A percentile compares a stretch with the other conserved stretches of the same genome.
Conservation (phyloP, 2,888 invertebrate species). For the Nectonema munidae region DNA sequence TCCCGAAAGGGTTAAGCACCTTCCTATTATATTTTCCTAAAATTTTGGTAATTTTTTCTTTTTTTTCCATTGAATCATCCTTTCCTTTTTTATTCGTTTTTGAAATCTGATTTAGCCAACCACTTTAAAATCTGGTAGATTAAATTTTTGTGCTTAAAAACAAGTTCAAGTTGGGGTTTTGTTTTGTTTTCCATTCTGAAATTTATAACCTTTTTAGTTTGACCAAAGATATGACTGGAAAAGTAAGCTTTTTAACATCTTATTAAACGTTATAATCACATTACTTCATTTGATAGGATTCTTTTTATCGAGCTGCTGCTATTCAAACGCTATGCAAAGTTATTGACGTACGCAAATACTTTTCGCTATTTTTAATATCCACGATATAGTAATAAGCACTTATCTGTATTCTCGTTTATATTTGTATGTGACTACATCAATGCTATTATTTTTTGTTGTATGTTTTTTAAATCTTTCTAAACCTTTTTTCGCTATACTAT, state of each 20-base stretch:
- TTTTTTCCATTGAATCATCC: no score
- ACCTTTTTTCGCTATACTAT: neutral
- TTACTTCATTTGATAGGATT: constrained; percentile 31
- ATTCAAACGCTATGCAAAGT: constrained; percentile 85
- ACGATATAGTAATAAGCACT: constrained; percentile 7
- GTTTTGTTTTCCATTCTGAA: no score
- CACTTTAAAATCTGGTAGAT: no score
- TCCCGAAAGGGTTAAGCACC: no score
- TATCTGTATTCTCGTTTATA: no score
- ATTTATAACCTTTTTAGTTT: constrained; percentile 46
- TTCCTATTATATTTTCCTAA: no score
- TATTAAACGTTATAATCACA: neutral
- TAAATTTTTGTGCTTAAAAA: no score
- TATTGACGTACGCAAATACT: constrained; percentile 38
- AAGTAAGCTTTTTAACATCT: constrained; percentile 20
- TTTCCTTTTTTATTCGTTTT: no score
- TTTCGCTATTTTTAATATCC: constrained; percentile 1
- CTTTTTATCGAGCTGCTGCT: constrained; percentile 63
- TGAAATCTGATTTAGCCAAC: no score
- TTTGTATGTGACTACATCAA: no score
- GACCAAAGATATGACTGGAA: constrained; percentile 87
- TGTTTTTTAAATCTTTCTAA: neutral
- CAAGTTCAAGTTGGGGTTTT: no score
- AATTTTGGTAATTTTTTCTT: no score
- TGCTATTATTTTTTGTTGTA: constrained; percentile 17